Percentiles rank a stretch among this genome's conserved stretches.
phyloP scores from a whole-genome alignment of 2,888 invertebrate species.

The Tipula vernalis region DNA sequence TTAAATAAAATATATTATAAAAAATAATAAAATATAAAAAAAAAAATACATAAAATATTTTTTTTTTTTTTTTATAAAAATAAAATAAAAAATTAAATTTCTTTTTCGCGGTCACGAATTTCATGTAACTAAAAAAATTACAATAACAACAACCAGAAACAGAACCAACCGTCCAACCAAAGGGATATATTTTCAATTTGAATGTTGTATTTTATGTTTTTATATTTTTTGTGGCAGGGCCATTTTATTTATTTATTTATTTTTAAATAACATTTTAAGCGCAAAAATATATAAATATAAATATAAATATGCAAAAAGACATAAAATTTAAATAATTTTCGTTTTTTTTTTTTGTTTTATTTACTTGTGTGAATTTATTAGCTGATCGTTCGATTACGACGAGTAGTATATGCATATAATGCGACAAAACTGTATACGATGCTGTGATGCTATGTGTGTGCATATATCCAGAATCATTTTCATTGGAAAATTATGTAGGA shows the following conservation, averaged over 20 bases:
- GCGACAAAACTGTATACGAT: neutral
- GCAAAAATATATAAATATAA: neutral
- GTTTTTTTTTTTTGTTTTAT: neutral
- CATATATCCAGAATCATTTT: neutral
- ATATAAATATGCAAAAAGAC: neutral
- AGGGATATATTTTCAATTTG: neutral
- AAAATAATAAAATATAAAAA: neutral
- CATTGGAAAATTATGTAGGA: neutral
- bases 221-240: neutral
- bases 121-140: neutral
- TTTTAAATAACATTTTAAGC: neutral
- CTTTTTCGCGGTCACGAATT: slow-evolving; percentile 4
- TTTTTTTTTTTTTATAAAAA: neutral
- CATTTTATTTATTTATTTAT: neutral
- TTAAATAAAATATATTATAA: slow-evolving; percentile 4
- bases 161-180: neutral
- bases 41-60: neutral
- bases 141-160: neutral
- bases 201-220: neutral
- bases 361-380: slow-evolving; percentile 4
- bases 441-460: neutral
- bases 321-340: neutral
- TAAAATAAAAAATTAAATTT: neutral
- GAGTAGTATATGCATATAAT: neutral
- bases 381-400: neutral